Conservation (phyloP, 2,113 vertebrate genomes). For the Puntigrus tetrazona region DNA sequence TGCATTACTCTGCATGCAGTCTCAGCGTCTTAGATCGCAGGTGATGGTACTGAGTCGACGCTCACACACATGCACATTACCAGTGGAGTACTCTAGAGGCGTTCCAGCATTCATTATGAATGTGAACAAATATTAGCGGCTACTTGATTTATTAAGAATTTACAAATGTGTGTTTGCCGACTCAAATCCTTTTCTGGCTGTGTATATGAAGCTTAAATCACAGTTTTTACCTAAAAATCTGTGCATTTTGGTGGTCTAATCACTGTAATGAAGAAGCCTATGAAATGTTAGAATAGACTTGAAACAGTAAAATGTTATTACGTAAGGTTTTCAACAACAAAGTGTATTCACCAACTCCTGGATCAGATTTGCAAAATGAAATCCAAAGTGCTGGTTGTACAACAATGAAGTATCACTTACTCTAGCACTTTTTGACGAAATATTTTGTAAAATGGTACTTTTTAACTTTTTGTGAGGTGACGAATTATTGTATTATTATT, state of each 20-base stretch:
- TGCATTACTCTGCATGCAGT: background rate
- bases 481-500: no score
- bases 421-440: no score
- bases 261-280: background rate
- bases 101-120: constrained; percentile 12
- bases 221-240: background rate
- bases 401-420: no score
- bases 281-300: no score
- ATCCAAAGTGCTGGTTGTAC: no score
- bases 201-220: background rate
- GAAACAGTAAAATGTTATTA: background rate
- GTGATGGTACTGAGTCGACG: background rate
- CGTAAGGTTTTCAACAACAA: background rate
- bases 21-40: background rate
- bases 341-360: no score
- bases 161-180: background rate
- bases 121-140: background rate
- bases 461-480: no score
- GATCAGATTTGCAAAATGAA: no score
- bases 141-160: background rate
- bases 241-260: background rate
- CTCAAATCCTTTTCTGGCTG: background rate
- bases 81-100: background rate
- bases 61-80: background rate
- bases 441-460: no score